Evolutionary conservation across 64 coral and sea anemone species (phyloP).

Genomic region (Cladopsammia gracilis): DNA sequence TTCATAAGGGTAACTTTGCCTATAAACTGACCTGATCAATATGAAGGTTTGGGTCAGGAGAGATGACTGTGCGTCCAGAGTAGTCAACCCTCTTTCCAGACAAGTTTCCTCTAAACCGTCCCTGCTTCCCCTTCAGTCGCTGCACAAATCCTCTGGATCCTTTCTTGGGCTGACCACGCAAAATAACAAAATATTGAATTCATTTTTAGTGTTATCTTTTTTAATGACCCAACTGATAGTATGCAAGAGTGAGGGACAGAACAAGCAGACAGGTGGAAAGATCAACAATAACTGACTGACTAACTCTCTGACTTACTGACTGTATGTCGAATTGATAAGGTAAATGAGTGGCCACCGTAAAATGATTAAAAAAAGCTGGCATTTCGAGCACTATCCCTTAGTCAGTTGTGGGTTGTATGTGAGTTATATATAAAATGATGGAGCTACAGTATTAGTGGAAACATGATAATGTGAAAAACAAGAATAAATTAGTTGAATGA

Average conservation of each 20-base stretch:
- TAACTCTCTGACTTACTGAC: background rate
- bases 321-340: no score
- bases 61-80: slow-evolving; percentile 96
- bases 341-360: no score
- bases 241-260: no score
- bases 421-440: no score
- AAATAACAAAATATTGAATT: background rate
- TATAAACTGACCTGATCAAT: slow-evolving; percentile 89
- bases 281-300: background rate
- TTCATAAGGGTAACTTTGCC: background rate
- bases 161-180: slow-evolving; percentile 86
- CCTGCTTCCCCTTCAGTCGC: slow-evolving; percentile 95
- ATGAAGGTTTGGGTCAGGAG: slow-evolving; percentile 93
- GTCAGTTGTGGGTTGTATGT: no score
- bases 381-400: no score
- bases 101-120: slow-evolving; percentile 94
- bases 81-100: slow-evolving; percentile 98
- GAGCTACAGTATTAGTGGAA: no score
- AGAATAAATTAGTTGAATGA: no score
- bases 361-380: no score
- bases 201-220: no score
- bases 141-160: slow-evolving; percentile 94
- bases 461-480: no score
- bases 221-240: no score
- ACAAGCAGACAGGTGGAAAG: background rate